These are phyloP conservation scores for Lineus longissimus DNA, from an alignment of 1,140 invertebrate genomes.

Conservation along the genomic window DNA sequence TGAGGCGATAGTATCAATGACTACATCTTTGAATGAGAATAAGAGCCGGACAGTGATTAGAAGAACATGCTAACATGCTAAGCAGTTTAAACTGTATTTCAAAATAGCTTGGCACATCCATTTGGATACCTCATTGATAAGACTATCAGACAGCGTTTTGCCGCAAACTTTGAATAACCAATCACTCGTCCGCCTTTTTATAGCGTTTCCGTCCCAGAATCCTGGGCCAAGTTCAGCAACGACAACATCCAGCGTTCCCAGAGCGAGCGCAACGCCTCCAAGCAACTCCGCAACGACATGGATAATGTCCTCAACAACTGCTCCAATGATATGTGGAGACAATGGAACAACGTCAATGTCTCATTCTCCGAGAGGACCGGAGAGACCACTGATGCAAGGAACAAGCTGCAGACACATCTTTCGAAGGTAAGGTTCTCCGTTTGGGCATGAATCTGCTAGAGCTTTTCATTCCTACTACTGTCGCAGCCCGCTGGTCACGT, in stretches of 20 bases:
- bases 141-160: too few relatives aligned
- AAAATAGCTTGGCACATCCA: too few relatives aligned
- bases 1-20: too few relatives aligned
- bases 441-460: neutral
- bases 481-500: too few relatives aligned
- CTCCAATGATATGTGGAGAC: slow-evolving; percentile 82
- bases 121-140: too few relatives aligned
- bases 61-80: too few relatives aligned
- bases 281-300: slow-evolving; percentile 72
- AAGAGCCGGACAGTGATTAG: too few relatives aligned
- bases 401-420: slow-evolving; percentile 79
- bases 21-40: too few relatives aligned
- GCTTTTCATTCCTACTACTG: too few relatives aligned
- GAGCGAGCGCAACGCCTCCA: slow-evolving; percentile 75
- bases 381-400: slow-evolving; percentile 55
- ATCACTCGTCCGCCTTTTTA: neutral
- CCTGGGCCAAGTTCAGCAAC: slow-evolving; percentile 84
- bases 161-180: too few relatives aligned
- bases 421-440: slow-evolving; percentile 62
- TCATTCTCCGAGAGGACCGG: slow-evolving; percentile 48
- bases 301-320: slow-evolving; percentile 78
- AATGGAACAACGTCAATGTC: slow-evolving; percentile 68
- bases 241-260: slow-evolving; percentile 79
- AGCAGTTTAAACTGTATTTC: too few relatives aligned
- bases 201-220: slow-evolving; percentile 75